Conservation (phyloP, 2,888 invertebrate genomes). For the Yponomeuta cagnagella region DNA sequence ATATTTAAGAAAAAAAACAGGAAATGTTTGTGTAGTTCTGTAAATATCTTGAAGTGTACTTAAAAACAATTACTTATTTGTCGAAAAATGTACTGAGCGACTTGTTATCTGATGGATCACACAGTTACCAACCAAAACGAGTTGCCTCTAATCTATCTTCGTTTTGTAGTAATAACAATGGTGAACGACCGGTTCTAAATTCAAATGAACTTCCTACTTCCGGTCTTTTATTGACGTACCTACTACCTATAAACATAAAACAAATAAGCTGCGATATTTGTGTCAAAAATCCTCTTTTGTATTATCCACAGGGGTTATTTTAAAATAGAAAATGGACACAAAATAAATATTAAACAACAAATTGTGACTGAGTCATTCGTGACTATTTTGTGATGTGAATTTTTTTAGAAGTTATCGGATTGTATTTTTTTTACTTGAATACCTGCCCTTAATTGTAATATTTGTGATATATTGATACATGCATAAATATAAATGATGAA, state of each 20-base stretch:
- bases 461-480: conserved; percentile 67
- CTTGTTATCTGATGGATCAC: neutral
- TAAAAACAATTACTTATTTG: too few relatives aligned
- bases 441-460: conserved; percentile 53
- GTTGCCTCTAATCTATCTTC: neutral
- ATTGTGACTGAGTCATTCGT: conserved; percentile 8
- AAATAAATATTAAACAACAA: conserved; percentile 9
- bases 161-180: conserved; percentile 3
- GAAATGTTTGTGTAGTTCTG: too few relatives aligned
- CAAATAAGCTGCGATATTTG: conserved; percentile 19
- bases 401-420: conserved; percentile 60
- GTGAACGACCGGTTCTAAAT: conserved; percentile 11
- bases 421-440: conserved; percentile 62
- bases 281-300: conserved; percentile 14
- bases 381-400: conserved; percentile 25
- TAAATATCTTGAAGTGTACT: too few relatives aligned
- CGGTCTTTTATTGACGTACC: conserved; percentile 39
- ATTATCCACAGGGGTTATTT: conserved; percentile 23
- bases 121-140: neutral
- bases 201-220: conserved; percentile 42
- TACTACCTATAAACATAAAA: conserved; percentile 12
- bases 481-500: conserved; percentile 30
- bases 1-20: too few relatives aligned
- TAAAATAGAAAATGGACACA: conserved; percentile 21
- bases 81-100: neutral